Percentiles rank a stretch among this genome's conserved stretches.
Evolutionary conservation across 2,113 vertebrate species (phyloP).

Genomic region (Colinus virginianus): DNA sequence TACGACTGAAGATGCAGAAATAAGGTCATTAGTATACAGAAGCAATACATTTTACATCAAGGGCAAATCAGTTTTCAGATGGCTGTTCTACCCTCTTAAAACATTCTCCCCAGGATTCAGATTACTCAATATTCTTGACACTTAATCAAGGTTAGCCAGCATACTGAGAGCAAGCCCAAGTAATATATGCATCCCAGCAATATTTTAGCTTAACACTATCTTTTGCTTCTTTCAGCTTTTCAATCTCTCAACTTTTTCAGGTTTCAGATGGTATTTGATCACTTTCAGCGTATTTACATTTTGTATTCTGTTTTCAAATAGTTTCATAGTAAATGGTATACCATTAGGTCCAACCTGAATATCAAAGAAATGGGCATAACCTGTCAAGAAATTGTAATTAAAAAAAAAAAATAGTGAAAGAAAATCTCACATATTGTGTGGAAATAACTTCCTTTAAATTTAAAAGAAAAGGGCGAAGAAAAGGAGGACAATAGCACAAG

Average conservation of each 20-base stretch:
- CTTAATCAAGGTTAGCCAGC: conserved; percentile 69
- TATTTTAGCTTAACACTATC: conserved; percentile 53
- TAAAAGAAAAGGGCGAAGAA: neutral
- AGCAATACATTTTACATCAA: conserved; percentile 62
- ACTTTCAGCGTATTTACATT: conserved; percentile 14
- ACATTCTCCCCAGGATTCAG: conserved; percentile 54
- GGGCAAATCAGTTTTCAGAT: conserved; percentile 58
- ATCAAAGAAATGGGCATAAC: conserved; percentile 2
- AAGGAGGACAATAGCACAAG: neutral
- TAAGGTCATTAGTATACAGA: conserved; percentile 51
- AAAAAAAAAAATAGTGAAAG: neutral
- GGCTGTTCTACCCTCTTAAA: conserved; percentile 44
- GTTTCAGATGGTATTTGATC: conserved; percentile 31
- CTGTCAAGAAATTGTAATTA: conserved; percentile 16
- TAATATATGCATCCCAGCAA: conserved; percentile 57
- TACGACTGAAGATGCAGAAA: conserved; percentile 41
- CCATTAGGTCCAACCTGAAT: neutral
- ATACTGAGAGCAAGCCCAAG: conserved; percentile 22
- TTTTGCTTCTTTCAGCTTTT: conserved; percentile 49
- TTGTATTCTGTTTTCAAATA: neutral
- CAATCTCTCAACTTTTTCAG: conserved; percentile 2
- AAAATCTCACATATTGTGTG: neutral
- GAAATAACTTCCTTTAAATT: neutral
- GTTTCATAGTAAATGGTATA: neutral
- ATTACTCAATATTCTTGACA: conserved; percentile 72